Percentiles rank a stretch among this genome's conserved stretches.
Evolutionary conservation across 1,140 invertebrate genomes (phyloP).

Genomic region (Drosophila nikananu): DNA sequence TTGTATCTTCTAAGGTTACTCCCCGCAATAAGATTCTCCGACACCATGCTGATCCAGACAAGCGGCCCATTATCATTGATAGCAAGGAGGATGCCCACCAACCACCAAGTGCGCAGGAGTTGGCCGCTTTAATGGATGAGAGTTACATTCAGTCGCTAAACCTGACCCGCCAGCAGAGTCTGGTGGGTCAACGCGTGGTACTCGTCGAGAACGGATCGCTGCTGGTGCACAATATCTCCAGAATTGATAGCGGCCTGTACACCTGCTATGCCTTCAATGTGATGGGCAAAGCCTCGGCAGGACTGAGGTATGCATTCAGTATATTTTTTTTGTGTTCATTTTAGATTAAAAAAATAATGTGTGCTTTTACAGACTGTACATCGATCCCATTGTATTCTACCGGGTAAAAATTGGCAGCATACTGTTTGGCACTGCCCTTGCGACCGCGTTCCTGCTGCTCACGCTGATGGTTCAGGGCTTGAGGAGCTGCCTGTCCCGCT

Average conservation of each 20-base stretch:
- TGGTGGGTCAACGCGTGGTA: slow-evolving; percentile 80
- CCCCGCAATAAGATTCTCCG: slow-evolving; percentile 87
- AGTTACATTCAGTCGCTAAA: slow-evolving; percentile 52
- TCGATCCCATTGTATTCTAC: slow-evolving; percentile 93
- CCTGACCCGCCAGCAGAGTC: slow-evolving; percentile 64
- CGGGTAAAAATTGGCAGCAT: slow-evolving; percentile 94
- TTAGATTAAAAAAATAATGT: not conserved
- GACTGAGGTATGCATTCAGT: slow-evolving; percentile 85
- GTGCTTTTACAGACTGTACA: slow-evolving; percentile 87
- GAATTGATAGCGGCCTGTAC: slow-evolving; percentile 94
- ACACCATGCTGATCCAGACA: slow-evolving; percentile 89
- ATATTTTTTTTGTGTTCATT: not conserved
- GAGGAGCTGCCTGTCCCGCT: slow-evolving; percentile 88
- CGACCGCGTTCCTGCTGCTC: slow-evolving; percentile 91
- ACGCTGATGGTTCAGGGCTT: slow-evolving; percentile 92
- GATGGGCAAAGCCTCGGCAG: slow-evolving; percentile 90
- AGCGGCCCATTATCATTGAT: slow-evolving; percentile 76
- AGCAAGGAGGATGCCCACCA: slow-evolving; percentile 61
- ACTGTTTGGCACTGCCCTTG: slow-evolving; percentile 91
- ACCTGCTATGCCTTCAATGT: slow-evolving; percentile 94
- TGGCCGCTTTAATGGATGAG: slow-evolving; percentile 70
- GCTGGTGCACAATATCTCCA: slow-evolving; percentile 88
- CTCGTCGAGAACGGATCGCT: slow-evolving; percentile 90
- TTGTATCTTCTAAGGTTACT: slow-evolving; percentile 85
- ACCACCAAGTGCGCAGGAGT: slow-evolving; percentile 61